phyloP scores from a whole-genome alignment of 1,140 invertebrate species.

The Ridgeia piscesae region DNA sequence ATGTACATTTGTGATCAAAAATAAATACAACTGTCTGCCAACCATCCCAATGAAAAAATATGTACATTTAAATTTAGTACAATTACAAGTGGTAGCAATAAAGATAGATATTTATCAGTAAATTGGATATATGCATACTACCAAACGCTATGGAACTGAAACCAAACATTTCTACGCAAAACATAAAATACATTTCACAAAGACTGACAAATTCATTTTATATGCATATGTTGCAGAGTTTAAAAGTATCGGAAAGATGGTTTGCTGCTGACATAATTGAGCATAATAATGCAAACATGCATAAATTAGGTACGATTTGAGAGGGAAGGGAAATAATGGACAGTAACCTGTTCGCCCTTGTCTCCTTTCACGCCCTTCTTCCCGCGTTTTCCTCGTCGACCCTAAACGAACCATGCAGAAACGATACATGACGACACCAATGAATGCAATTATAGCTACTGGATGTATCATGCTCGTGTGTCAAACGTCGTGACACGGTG shows the following conservation, averaged over 20 bases:
- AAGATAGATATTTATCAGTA: not conserved
- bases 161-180: not conserved
- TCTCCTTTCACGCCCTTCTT: conserved; percentile 27
- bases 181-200: too few species aligned
- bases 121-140: not conserved
- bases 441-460: not conserved
- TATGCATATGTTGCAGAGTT: too few species aligned
- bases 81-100: too few species aligned
- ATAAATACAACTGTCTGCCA: too few species aligned
- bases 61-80: too few species aligned
- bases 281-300: too few species aligned
- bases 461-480: not conserved
- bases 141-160: not conserved
- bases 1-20: too few species aligned
- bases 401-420: conserved; percentile 13
- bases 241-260: too few species aligned
- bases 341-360: conserved; percentile 26
- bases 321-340: not conserved
- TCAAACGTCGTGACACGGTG: not conserved
- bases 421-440: not conserved
- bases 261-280: too few species aligned
- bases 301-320: too few species aligned
- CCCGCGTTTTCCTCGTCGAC: conserved; percentile 24
- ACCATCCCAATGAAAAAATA: too few species aligned
- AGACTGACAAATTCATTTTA: too few species aligned